These are phyloP conservation scores for Archegozetes longisetosus DNA, from an alignment of 1,140 invertebrate genomes.

Conservation along the genomic window DNA sequence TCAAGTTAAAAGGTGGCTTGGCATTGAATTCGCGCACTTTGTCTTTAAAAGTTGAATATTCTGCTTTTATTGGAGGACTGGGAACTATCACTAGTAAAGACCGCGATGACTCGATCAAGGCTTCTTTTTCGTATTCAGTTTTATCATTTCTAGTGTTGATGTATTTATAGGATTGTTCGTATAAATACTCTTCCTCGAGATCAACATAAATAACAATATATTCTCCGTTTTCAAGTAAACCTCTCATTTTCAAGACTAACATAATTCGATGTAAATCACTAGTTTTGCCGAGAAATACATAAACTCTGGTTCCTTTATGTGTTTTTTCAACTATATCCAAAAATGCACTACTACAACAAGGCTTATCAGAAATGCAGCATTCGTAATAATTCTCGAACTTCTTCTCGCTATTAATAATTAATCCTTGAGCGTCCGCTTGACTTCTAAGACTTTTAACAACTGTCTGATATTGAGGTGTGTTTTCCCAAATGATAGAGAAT, in stretches of 20 bases:
- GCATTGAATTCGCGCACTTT: slow-evolving; percentile 57
- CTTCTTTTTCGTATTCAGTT: slow-evolving; percentile 13
- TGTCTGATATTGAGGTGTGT: slow-evolving; percentile 41
- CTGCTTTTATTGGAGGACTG: slow-evolving; percentile 51
- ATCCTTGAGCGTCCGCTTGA: slow-evolving; percentile 46
- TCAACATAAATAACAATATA: slow-evolving; percentile 91
- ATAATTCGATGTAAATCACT: slow-evolving; percentile 71
- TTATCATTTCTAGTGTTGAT: slow-evolving; percentile 35
- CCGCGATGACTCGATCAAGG: slow-evolving; percentile 35
- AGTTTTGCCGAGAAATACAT: slow-evolving; percentile 70
- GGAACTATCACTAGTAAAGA: slow-evolving; percentile 70
- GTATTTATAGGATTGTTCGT: slow-evolving; percentile 59
- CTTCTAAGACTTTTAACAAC: slow-evolving; percentile 56
- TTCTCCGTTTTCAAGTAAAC: slow-evolving; percentile 72
- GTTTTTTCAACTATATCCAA: slow-evolving; percentile 71
- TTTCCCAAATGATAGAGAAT: slow-evolving; percentile 79
- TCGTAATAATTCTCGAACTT: slow-evolving; percentile 45
- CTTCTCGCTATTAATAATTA: slow-evolving; percentile 14
- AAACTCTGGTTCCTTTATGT: slow-evolving; percentile 78
- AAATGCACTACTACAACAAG: slow-evolving; percentile 57
- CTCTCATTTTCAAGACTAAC: slow-evolving; percentile 66
- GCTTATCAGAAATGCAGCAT: slow-evolving; percentile 52
- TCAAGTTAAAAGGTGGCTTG: slow-evolving; percentile 55
- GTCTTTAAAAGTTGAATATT: slow-evolving; percentile 51
- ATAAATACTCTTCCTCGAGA: slow-evolving; percentile 56